A percentile compares a stretch with the other conserved stretches of the same genome.
phyloP scores from a whole-genome alignment of 2,113 vertebrate genomes.

The Stegastes partitus region DNA sequence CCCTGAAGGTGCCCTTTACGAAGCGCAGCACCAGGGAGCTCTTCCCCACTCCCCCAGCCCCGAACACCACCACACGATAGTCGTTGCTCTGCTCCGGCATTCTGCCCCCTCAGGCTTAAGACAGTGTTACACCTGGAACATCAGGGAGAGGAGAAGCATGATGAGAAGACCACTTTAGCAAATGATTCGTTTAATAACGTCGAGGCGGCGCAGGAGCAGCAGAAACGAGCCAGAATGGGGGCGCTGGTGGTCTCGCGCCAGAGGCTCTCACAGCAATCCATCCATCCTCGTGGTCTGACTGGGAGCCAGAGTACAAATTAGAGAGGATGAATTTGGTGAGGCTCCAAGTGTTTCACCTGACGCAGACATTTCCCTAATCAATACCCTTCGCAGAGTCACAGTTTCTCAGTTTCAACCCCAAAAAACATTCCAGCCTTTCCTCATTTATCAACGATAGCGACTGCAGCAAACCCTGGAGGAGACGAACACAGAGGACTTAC shows the following conservation, averaged over 20 bases:
- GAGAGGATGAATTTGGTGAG: conserved; percentile 61
- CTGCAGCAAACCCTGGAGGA: conserved; percentile 32
- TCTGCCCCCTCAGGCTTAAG: conserved; percentile 79
- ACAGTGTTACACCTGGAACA: conserved; percentile 69
- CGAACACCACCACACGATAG: conserved; percentile 97
- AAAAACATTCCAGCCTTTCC: conserved; percentile 33
- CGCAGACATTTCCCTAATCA: conserved; percentile 64
- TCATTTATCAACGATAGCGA: conserved; percentile 47
- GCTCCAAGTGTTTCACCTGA: conserved; percentile 66
- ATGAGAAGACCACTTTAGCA: conserved; percentile 30
- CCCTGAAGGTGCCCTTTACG: conserved; percentile 96
- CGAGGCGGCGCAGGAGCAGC: neutral
- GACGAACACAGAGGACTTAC: conserved; percentile 15
- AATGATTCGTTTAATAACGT: neutral
- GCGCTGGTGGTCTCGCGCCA: neutral
- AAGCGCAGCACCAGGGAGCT: conserved; percentile 97
- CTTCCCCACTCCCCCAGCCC: conserved; percentile 95
- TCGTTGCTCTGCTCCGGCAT: conserved; percentile 99
- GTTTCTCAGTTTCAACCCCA: conserved; percentile 45
- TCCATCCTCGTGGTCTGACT: conserved; percentile 39
- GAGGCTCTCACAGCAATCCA: conserved; percentile 38
- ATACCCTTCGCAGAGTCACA: conserved; percentile 29
- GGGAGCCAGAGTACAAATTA: conserved; percentile 64
- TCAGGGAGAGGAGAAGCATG: neutral
- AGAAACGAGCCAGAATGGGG: neutral